Evolutionary conservation across 2,888 invertebrate genomes (phyloP), one percentile per base, ranked within the genome.

Genomic region (Chaitophorus viminalis): DNA sequence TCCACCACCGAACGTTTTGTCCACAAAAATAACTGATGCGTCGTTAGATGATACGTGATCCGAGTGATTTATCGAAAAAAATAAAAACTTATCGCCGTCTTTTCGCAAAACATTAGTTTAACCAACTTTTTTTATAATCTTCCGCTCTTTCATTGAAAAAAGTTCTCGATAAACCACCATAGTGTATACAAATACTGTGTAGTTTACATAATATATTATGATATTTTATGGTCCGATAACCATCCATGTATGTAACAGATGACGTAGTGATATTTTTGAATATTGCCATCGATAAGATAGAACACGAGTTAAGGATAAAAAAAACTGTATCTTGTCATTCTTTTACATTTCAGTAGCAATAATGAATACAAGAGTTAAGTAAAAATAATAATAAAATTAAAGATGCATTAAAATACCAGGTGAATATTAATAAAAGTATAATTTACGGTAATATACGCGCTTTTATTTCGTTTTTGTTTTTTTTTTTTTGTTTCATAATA

Each of bases 401-500:
- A 68, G n/a, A 11, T 11, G 9, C 68, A 29, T 68, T 29, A 6
- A 29, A 68, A 68, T 46, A 8, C n/a, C 9, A 8, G 68, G 68
- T 68, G 9, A 29, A 68, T 68, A 29, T n/a, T 68, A 11, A 68
- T 68, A 11, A 68, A 29, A n/a, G 31, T 70, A 70, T 70, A 29
- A 70, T 29, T 70, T 17, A 70, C 29, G 31, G 31, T 8, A 29
- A 39, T 31, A 54, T 6, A 29, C 29, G 36, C 39, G 6, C 18
- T 39, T 74, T 21, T 33, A 33, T 60, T 11, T 3, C 14, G 14
- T 8, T 39, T 39, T 39, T 54, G 5, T 82, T 82, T 74, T n/a
- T 68, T 46, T 21, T 81, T 39, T 72, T 72, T 52, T 39, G 72
- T 82, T 75, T 70, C 14, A 9, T 31, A 74, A 75, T 65, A 60